Base-by-base conservation (phyloP, 2,113 vertebrate genomes). In the Octodon degus region DNA sequence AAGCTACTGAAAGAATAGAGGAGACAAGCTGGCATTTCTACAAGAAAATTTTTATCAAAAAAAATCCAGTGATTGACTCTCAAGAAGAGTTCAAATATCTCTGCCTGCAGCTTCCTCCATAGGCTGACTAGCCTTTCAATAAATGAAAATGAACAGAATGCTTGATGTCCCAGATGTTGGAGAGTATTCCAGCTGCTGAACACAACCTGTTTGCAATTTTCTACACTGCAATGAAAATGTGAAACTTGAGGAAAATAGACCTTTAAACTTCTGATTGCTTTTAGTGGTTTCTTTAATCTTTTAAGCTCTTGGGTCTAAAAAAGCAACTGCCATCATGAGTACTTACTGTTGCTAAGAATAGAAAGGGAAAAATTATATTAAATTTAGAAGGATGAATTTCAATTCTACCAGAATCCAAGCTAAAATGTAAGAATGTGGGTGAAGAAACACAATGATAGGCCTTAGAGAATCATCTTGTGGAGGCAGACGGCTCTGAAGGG, bases 261-360 rank as follows among this genome's bases (percentile, higher is more conserved):
- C 98, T 98, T 98, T 97, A 92, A 93, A 94, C 98, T 98, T 99
- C 97, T 97, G 91, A 97, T 98, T 97, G 98, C 98, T 98, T 98
- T 98, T 98, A 98, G 98, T 98, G 98, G 97, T 98, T 98, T 96
- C 97, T 98, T 99, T 99, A 98, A 99, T 99, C 99, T 99, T 98
- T 98, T 98, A 98, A 98, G 98, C 99, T 98, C 97, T 96, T 98
- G 95, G 98, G 98, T 97, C 98, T 98, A 98, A 98, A 98, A 98
- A 97, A 97, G 97, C 98, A 98, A 98, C 98, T 98, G 97, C 98
- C 98, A 98, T 98, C 97, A 98, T 98, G 98, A 98, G 96, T 97
- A 98, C 97, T 99, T 98, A 98, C 95, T 98, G 98, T 84, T 97
- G 90, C 85, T 94, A 90, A 90, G 95, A 93, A 97, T 32, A 91